A percentile compares a stretch with the other conserved stretches of the same genome.
Conservation (phyloP, 2,113 vertebrate species). For the Oceanites oceanicus region DNA sequence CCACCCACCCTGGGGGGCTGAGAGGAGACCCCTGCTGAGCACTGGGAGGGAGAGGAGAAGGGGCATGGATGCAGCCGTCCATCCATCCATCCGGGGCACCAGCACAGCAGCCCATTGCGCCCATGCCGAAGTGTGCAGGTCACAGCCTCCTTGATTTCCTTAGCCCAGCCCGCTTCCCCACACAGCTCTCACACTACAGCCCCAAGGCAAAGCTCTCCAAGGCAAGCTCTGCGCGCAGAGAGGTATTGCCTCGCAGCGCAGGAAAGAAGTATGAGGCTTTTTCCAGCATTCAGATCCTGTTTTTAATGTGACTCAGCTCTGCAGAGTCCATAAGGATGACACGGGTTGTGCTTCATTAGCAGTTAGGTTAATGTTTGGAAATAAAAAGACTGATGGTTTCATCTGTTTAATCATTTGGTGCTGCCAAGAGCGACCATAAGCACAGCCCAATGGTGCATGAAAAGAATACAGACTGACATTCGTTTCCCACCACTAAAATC, state of each 20-base stretch:
- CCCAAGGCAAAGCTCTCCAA: not conserved
- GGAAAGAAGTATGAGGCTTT: conserved; percentile 59
- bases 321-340: conserved; percentile 48
- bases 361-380: conserved; percentile 74
- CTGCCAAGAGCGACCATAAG: conserved; percentile 59
- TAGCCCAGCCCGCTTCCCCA: not conserved
- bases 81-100: too few species aligned
- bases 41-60: not conserved
- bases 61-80: not conserved
- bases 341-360: conserved; percentile 55
- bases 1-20: accelerated
- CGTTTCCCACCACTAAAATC: conserved; percentile 30
- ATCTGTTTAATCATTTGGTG: conserved; percentile 60
- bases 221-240: not conserved
- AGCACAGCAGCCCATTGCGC: not conserved
- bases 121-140: accelerated
- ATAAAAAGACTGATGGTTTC: conserved; percentile 66
- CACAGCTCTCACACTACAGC: not conserved
- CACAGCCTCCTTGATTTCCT: not conserved
- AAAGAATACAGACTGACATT: conserved; percentile 32
- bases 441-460: conserved; percentile 42
- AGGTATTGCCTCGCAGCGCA: not conserved
- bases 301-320: conserved; percentile 70
- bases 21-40: not conserved
- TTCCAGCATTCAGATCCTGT: conserved; percentile 57